phyloP scores from a whole-genome alignment of 2,797 vertebrate genomes.

The Sebastes steindachneri region DNA sequence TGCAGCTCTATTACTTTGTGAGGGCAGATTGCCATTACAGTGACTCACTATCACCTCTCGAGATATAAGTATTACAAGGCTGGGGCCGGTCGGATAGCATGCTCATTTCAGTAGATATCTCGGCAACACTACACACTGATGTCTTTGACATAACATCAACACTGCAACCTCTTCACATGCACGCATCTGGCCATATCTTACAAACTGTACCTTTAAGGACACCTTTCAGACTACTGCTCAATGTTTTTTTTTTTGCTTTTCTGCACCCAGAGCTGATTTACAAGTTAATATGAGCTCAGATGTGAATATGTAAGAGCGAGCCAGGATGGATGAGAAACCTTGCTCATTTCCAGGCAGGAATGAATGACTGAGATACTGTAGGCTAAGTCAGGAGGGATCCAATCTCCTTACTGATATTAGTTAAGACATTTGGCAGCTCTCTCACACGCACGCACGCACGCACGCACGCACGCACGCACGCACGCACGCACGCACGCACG shows the following conservation, averaged over 20 bases:
- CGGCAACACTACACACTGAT: neutral
- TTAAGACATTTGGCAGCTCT: conserved; percentile 19
- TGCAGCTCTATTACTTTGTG: too few species aligned
- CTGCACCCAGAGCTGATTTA: neutral
- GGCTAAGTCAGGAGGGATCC: neutral
- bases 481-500: neutral
- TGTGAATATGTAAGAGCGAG: neutral
- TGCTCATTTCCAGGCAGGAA: conserved; percentile 29
- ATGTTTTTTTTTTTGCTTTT: neutral
- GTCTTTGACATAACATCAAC: neutral
- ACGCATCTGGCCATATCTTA: neutral
- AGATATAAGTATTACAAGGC: too few species aligned
- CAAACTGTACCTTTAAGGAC: neutral
- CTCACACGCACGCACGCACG: neutral
- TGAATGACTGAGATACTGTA: conserved; percentile 5
- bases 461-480: neutral
- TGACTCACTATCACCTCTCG: too few species aligned
- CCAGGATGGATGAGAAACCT: neutral
- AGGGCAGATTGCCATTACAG: too few species aligned
- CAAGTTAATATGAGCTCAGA: neutral
- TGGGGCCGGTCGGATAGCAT: accelerated
- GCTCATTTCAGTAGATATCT: too few species aligned
- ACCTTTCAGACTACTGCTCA: neutral
- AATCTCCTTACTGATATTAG: conserved; percentile 33
- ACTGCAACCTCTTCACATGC: neutral